A percentile compares a stretch with the other conserved stretches of the same genome.
phyloP scores from a whole-genome alignment of 2,113 vertebrate genomes.

The Thamnaconus septentrionalis region DNA sequence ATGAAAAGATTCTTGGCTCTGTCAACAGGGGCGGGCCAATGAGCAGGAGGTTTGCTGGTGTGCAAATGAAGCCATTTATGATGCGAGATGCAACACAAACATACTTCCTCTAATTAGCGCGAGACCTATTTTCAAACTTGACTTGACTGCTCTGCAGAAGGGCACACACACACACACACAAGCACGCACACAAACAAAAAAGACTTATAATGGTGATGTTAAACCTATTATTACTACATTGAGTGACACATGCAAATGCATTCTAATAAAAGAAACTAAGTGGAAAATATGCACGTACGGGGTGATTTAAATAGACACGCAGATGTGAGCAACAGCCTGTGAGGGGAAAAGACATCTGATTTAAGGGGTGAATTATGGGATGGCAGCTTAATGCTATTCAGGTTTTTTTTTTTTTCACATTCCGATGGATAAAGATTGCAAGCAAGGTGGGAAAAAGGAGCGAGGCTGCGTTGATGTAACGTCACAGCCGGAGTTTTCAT shows the following conservation, averaged over 20 bases:
- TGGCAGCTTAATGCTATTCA: constrained; percentile 14
- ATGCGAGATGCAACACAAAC: constrained; percentile 10
- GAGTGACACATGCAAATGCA: constrained; percentile 56
- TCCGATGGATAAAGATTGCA: constrained; percentile 14
- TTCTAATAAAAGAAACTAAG: constrained; percentile 33
- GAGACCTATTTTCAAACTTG: constrained; percentile 34
- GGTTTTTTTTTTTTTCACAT: constrained; percentile 24
- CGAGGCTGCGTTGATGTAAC: neutral
- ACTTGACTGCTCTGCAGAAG: neutral
- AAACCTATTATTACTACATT: constrained; percentile 25
- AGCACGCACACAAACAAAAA: neutral
- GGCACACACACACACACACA: neutral
- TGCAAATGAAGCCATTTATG: constrained; percentile 19
- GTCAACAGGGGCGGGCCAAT: neutral
- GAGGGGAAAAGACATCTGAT: constrained; percentile 10
- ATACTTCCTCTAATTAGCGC: constrained; percentile 47
- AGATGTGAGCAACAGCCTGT: constrained; percentile 7
- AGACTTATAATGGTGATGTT: neutral
- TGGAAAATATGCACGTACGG: constrained; percentile 25
- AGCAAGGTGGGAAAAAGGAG: neutral
- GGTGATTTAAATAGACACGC: constrained; percentile 3
- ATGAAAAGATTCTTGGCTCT: constrained; percentile 4
- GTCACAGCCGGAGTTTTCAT: constrained; percentile 11
- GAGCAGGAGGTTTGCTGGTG: constrained; percentile 8
- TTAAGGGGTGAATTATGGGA: constrained; percentile 23